Conservation (phyloP, 2,888 invertebrate species). For the Euplagia quadripunctaria region DNA sequence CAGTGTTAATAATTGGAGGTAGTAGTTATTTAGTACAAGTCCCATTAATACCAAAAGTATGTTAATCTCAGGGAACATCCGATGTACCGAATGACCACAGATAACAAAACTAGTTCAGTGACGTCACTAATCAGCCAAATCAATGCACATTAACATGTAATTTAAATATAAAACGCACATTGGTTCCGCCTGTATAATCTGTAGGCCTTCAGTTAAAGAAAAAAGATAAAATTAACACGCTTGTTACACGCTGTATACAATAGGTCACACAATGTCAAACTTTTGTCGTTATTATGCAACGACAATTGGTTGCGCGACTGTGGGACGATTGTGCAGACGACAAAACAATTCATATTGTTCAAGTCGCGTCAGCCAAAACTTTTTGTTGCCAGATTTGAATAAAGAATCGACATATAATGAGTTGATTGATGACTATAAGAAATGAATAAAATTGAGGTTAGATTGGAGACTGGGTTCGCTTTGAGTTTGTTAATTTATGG, state of each 20-base stretch:
- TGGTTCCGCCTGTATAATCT: background rate
- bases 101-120: background rate
- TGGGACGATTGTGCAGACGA: background rate
- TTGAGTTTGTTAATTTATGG: background rate
- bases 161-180: background rate
- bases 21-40: background rate
- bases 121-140: background rate
- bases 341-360: conserved; percentile 44
- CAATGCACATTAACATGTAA: background rate
- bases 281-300: conserved; percentile 29
- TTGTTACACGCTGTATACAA: background rate
- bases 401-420: background rate
- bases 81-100: background rate
- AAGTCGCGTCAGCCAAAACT: conserved; percentile 8
- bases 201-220: background rate
- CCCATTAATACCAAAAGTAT: background rate
- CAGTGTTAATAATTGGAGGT: background rate
- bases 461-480: conserved; percentile 1
- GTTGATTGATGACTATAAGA: background rate
- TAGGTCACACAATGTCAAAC: conserved; percentile 26
- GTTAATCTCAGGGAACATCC: background rate
- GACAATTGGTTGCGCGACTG: conserved; percentile 11
- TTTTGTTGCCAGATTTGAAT: conserved; percentile 10
- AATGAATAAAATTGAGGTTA: conserved; percentile 7
- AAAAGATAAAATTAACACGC: background rate